phyloP scores from a whole-genome alignment of 2,113 vertebrate genomes.

The Theristicus caerulescens region DNA sequence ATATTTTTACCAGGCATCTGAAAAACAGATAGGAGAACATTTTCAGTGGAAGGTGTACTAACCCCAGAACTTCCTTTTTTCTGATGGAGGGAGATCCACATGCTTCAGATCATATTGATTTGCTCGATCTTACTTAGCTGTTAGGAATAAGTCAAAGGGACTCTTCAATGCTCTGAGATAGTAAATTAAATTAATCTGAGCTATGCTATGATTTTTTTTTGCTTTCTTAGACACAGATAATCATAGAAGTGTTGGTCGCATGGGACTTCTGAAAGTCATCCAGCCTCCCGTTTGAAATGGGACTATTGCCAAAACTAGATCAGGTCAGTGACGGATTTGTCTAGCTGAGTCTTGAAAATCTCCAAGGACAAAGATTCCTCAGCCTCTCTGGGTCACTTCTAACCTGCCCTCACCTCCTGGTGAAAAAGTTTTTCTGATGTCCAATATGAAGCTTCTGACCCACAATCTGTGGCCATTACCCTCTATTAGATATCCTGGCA shows the following conservation, averaged over 20 bases:
- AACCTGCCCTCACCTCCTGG: not conserved
- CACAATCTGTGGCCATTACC: not conserved
- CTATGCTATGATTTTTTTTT: not conserved
- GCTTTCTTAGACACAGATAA: not conserved
- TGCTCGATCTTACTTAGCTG: not conserved
- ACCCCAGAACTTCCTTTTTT: not conserved
- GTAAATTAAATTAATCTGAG: not conserved
- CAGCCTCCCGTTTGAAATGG: not conserved
- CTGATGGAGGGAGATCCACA: not conserved
- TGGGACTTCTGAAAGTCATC: not conserved
- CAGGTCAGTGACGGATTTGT: not conserved
- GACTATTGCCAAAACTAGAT: not conserved
- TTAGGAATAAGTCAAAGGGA: not conserved
- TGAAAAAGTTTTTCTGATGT: not conserved
- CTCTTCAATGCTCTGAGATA: not conserved
- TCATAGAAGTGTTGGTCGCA: not conserved
- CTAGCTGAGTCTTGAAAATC: not conserved
- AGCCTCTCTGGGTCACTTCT: not conserved
- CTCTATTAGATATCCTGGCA: not conserved
- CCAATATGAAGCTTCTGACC: not conserved
- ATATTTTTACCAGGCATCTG: not conserved
- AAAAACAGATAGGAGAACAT: not conserved
- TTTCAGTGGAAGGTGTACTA: not conserved
- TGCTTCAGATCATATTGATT: not conserved
- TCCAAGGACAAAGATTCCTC: not conserved